Conservation (phyloP, 2,888 invertebrate species). For the Agrochola lota region DNA sequence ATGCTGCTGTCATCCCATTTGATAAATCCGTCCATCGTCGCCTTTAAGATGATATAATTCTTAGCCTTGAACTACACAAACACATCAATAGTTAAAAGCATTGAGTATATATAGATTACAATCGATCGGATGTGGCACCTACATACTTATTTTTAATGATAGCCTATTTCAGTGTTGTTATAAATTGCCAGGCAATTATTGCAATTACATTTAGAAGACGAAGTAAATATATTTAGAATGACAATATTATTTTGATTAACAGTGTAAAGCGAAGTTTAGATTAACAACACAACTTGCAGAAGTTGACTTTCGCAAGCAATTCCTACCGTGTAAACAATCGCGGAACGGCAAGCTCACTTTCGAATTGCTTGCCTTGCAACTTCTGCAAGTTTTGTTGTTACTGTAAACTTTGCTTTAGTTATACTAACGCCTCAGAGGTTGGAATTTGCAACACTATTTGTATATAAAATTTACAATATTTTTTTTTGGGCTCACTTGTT, state of each 20-base stretch:
- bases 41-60: slow-evolving; percentile 11
- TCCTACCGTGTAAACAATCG: background rate
- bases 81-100: background rate
- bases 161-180: background rate
- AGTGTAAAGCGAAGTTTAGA: background rate
- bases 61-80: background rate
- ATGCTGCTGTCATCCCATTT: slow-evolving; percentile 6
- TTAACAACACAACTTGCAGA: background rate
- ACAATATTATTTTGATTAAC: background rate
- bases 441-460: background rate
- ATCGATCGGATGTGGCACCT: background rate
- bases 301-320: background rate
- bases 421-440: background rate
- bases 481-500: background rate
- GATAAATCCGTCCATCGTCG: background rate
- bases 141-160: background rate
- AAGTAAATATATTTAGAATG: background rate
- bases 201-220: background rate
- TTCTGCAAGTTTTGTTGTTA: background rate
- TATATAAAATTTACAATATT: background rate
- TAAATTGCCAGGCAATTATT: background rate
- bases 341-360: background rate
- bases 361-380: background rate
- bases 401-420: background rate
- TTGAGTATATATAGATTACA: background rate